Conservation (phyloP, 30 jellyfish, hydroid and myxozoan species). For the Aurelia coerulea region DNA sequence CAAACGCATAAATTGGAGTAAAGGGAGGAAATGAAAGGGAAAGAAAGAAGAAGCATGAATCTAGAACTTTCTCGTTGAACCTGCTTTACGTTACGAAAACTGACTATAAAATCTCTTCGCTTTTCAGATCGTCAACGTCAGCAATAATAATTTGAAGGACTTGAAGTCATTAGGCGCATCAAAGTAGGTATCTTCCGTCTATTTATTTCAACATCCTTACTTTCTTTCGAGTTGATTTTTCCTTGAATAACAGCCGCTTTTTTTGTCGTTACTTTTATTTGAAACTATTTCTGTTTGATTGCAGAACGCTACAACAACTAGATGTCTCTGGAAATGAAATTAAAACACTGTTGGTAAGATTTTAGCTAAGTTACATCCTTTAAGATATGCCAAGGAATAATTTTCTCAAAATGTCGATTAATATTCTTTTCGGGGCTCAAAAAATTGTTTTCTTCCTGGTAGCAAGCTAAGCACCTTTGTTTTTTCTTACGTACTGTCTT, state of each 20-base stretch:
- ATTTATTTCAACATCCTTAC: background rate
- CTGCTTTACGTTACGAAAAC: background rate
- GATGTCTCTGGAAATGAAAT: slow-evolving; percentile 45
- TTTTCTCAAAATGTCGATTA: no score
- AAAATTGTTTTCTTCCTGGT: no score
- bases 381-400: no score
- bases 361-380: background rate
- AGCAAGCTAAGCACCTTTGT: no score
- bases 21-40: no score
- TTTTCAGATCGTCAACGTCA: slow-evolving; percentile 12
- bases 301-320: slow-evolving; percentile 41
- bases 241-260: background rate
- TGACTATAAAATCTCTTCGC: background rate
- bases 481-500: no score
- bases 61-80: no score
- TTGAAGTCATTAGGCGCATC: slow-evolving; percentile 39
- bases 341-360: slow-evolving; percentile 23
- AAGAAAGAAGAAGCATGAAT: no score
- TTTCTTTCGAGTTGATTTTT: no score
- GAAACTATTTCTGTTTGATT: background rate
- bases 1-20: no score
- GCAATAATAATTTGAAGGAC: slow-evolving; percentile 7
- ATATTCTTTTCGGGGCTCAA: no score
- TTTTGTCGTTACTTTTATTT: background rate
- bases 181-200: background rate